phyloP scores from a whole-genome alignment of 2,797 vertebrate species.

The Melanotaenia nigrans region DNA sequence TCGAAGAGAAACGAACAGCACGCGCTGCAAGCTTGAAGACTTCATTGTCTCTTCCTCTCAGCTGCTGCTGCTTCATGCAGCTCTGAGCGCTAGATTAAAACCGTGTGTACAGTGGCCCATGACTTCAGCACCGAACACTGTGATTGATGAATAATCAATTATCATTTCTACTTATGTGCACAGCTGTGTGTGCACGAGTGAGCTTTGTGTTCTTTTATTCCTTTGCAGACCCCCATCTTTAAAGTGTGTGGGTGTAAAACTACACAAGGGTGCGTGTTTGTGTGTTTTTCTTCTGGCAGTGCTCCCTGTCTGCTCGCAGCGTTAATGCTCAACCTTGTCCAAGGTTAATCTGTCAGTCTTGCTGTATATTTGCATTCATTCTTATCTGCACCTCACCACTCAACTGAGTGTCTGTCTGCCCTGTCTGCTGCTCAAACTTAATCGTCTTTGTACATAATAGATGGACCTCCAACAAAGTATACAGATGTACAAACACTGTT shows the following conservation, averaged over 20 bases:
- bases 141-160: conserved; percentile 46
- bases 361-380: conserved; percentile 85
- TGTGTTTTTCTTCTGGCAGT: conserved; percentile 46
- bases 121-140: not conserved
- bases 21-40: conserved; percentile 13
- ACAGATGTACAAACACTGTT: conserved; percentile 7
- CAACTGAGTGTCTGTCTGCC: conserved; percentile 75
- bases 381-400: conserved; percentile 84
- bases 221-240: conserved; percentile 27
- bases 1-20: not conserved
- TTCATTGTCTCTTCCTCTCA: not conserved
- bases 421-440: conserved; percentile 75
- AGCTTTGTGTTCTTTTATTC: not conserved
- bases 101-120: not conserved
- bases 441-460: conserved; percentile 84
- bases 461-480: conserved; percentile 72
- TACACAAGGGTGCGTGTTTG: conserved; percentile 9
- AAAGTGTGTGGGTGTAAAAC: conserved; percentile 10
- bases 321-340: conserved; percentile 81
- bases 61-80: conserved; percentile 6
- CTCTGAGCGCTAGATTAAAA: conserved; percentile 22
- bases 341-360: conserved; percentile 87
- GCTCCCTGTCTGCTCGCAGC: conserved; percentile 61
- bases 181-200: not conserved
- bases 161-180: conserved; percentile 24